Base-by-base conservation (phyloP, 2,888 invertebrate genomes). In the Sphaeridia pumilis region DNA sequence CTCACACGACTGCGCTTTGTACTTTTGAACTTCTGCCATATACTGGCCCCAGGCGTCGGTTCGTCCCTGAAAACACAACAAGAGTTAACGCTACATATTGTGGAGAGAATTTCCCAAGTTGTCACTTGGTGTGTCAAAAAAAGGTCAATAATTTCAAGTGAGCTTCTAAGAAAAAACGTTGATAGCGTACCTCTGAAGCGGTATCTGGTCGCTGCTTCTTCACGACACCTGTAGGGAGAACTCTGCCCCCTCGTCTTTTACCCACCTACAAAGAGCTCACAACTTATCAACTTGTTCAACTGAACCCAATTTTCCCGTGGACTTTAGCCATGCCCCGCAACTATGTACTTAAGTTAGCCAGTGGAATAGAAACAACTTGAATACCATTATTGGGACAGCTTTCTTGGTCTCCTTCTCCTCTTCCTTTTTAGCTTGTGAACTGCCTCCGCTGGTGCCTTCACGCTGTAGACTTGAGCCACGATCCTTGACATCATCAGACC, bases 21-120 rank as follows among this genome's bases (percentile, higher is more conserved):
- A 93, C 68, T 86, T 85, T 68, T 87, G 84, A 20, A 93, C 92
- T 77, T 92, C 93, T 57, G 86, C 86, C 81, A 92, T 82, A 69
- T 93, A 93, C 25, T 88, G 77, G 0, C 89, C 84, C 92, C 92
- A 92, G 14, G 90, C 88, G 71, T 92, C 90, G 68, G 84, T 86
- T 28, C 67, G 65, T 42, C 66, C 65, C 0, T 83, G 81, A 58
- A 76, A 45, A 4, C n/a, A n/a, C n/a, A n/a, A n/a, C n/a, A n/a
- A n/a, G n/a, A n/a, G n/a, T n/a, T n/a, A n/a, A n/a, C n/a, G n/a
- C n/a, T n/a, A n/a, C n/a, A n/a, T n/a, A n/a, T n/a, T n/a, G n/a
- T n/a, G n/a, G n/a, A n/a, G n/a, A n/a, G n/a, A n/a, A n/a, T n/a
- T n/a, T n/a, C n/a, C n/a, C n/a, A n/a, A n/a, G n/a, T n/a, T n/a